A percentile compares a stretch with the other conserved stretches of the same genome.
These are phyloP conservation scores for Seladonia tumulorum DNA, from an alignment of 2,888 invertebrate species.

Conservation along the genomic window DNA sequence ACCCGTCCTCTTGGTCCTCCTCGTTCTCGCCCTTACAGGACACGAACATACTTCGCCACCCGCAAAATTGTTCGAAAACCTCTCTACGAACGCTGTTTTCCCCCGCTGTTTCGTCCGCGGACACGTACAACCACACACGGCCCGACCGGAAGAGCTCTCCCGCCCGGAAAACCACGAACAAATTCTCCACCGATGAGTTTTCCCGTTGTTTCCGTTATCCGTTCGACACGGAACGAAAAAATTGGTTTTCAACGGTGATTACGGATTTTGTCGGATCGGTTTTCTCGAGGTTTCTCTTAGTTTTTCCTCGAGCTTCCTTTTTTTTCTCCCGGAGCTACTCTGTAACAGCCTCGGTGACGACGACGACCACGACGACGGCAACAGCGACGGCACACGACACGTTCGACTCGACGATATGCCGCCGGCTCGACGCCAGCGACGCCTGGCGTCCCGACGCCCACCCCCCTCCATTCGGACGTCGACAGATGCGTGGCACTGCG, in stretches of 20 bases:
- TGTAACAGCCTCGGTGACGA: not conserved
- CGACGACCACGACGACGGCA: conserved; percentile 44
- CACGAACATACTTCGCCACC: not conserved
- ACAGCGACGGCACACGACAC: conserved; percentile 67
- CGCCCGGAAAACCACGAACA: not conserved
- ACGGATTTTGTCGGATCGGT: not conserved
- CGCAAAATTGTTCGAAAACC: not conserved
- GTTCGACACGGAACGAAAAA: not conserved
- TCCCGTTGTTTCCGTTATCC: not conserved
- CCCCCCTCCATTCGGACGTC: conserved; percentile 37
- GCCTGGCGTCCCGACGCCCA: conserved; percentile 72
- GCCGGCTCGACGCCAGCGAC: conserved; percentile 73
- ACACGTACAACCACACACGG: conserved; percentile 17
- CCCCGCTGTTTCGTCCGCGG: not conserved
- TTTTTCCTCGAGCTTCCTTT: not conserved
- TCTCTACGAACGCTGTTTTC: not conserved
- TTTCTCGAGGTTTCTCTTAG: not conserved
- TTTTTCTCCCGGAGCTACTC: not conserved
- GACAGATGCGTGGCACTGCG: conserved; percentile 22
- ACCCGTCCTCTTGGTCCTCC: not conserved
- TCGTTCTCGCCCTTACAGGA: not conserved
- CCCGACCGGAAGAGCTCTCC: not conserved
- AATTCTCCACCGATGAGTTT: not conserved
- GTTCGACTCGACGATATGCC: conserved; percentile 69
- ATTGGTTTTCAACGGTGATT: not conserved